A percentile compares a stretch with the other conserved stretches of the same genome.
Conservation (phyloP, 2,797 vertebrate species). For the Fratercula arctica region DNA sequence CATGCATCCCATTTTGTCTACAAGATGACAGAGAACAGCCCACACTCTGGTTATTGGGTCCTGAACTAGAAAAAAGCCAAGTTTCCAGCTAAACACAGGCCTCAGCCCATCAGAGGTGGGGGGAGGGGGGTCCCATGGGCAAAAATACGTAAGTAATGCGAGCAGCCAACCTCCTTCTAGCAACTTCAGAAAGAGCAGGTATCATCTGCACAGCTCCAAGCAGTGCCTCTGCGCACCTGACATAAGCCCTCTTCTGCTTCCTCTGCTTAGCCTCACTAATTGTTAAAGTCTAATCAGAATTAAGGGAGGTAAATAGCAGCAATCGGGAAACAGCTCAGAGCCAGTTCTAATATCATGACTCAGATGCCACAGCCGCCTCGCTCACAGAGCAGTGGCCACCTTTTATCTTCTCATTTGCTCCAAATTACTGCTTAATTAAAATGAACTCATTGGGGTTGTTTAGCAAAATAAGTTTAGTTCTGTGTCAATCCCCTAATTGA, state of each 20-base stretch:
- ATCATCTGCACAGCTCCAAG: not conserved
- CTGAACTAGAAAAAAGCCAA: not conserved
- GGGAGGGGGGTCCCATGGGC: not conserved
- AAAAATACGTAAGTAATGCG: not conserved
- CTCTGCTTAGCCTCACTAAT: not conserved
- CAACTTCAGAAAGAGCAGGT: not conserved
- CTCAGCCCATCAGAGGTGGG: not conserved
- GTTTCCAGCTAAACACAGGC: not conserved
- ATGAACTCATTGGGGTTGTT: not conserved
- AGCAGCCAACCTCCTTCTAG: not conserved
- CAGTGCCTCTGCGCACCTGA: not conserved
- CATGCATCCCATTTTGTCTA: not conserved
- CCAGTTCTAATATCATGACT: not conserved
- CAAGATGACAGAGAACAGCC: not conserved
- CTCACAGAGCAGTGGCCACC: not conserved
- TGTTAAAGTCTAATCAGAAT: not conserved
- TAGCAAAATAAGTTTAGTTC: not conserved
- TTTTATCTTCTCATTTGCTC: slow-evolving; percentile 20
- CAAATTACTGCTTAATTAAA: slow-evolving; percentile 40
- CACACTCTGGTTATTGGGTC: not conserved
- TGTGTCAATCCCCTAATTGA: not conserved
- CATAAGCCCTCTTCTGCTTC: not conserved
- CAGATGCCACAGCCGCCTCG: fast-evolving
- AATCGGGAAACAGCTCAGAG: not conserved
- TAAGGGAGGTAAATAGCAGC: not conserved